Base-by-base conservation (phyloP, 2,888 invertebrate species). In the Phyto melanocephala region DNA sequence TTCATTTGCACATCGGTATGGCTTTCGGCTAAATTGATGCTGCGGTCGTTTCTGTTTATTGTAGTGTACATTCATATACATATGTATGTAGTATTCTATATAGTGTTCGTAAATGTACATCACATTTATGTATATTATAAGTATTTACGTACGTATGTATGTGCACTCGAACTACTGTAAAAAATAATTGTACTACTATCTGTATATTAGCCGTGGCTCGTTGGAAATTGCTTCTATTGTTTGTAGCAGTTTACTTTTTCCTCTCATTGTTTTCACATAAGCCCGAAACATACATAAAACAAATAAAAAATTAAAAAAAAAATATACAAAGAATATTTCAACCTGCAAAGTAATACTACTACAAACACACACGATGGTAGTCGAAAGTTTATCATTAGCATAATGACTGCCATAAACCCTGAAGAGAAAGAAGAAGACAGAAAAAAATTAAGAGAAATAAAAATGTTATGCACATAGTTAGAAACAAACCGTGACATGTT, bases 1-100 rank as follows among this genome's bases (percentile, higher is more conserved):
- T 62, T 42, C 40, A 60, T 60, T 60, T 37, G 20, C 11, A 0
- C 58, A 60, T 20, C 37, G 35, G 22, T 20, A 40, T 60, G 22
- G 40, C 40, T 60, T 60, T 60, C n/a, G 22, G 40, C 10, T 24
- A 60, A 60, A 60, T 35, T 17, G 35, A 58, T 58, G 56, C 33
- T 35, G 35, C 35, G 33, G 56, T 58, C 17, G 15, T 28, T 28
- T 24, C 28, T 45, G 24, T 45, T 8, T 42, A 42, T 45, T 62
- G 15, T n/a, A 20, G 13, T 6, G 2, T 20, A 13, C 22, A 22
- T 11, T 13, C 13, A 22, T 11, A 50, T 22, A 1, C 35, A 0
- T 11, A 22, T 24, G 20, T 52, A 5, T 52, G 28, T 28, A 28
- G n/a, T n/a, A n/a, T n/a, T n/a, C n/a, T n/a, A n/a, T 62, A n/a